A percentile compares a stretch with the other conserved stretches of the same genome.
Conservation (phyloP, 2,888 invertebrate genomes). For the Dioctria linearis region DNA sequence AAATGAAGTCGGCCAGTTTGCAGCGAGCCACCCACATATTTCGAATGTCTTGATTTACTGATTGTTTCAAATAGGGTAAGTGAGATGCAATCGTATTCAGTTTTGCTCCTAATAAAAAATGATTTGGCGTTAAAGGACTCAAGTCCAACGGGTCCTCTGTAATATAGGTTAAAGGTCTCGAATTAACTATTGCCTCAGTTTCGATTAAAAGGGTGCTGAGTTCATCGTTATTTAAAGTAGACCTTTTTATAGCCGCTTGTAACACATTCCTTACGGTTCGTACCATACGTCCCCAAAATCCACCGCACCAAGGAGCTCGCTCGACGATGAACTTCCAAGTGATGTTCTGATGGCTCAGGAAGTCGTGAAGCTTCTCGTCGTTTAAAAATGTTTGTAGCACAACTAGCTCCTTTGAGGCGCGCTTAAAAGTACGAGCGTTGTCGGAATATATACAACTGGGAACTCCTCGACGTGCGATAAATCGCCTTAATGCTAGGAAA, state of each 20-base stretch:
- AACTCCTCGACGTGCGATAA: not conserved
- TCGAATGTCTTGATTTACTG: not conserved
- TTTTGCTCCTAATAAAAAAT: not conserved
- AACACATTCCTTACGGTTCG: not conserved
- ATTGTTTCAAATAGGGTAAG: too few species aligned
- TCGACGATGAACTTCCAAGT: constrained; percentile 16
- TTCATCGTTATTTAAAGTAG: not conserved
- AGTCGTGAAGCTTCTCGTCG: not conserved
- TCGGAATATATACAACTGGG: not conserved
- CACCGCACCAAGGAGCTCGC: too few species aligned
- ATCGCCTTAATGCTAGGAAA: not conserved
- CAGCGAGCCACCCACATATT: not conserved
- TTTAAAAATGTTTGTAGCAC: not conserved
- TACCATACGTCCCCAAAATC: not conserved
- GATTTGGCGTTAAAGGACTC: not conserved
- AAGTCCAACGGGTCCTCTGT: not conserved
- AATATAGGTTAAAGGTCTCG: not conserved
- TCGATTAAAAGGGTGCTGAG: constrained; percentile 6
- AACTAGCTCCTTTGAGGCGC: constrained; percentile 27
- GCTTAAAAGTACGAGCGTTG: constrained; percentile 6
- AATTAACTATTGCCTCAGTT: not conserved
- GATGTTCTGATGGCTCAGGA: not conserved
- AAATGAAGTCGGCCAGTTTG: not conserved
- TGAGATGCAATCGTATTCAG: not conserved
- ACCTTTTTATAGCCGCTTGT: not conserved